These are phyloP conservation scores for Lasioglossum pauxillum DNA, from an alignment of 2,888 invertebrate species.

Conservation along the genomic window DNA sequence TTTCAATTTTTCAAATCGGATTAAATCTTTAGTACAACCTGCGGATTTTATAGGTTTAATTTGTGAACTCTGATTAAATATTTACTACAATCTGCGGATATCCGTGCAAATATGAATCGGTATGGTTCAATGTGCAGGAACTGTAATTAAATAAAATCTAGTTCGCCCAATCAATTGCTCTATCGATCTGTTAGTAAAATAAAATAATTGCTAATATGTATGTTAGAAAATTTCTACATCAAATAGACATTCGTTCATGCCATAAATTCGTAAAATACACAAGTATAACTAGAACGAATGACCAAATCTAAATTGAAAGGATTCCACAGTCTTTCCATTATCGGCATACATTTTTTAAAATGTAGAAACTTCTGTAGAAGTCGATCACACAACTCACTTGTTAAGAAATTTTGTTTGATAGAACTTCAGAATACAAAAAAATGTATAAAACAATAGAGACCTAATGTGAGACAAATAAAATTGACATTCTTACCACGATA, in stretches of 20 bases:
- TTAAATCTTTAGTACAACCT: neutral
- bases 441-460: neutral
- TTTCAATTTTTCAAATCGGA: neutral
- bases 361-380: neutral
- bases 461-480: neutral
- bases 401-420: neutral
- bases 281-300: neutral
- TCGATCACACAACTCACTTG: neutral
- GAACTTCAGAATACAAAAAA: neutral
- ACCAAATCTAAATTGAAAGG: neutral
- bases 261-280: neutral
- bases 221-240: too few relatives aligned
- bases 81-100: neutral
- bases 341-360: neutral
- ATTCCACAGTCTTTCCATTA: neutral
- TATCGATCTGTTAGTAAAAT: neutral
- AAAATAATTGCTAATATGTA: neutral
- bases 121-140: neutral
- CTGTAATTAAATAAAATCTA: neutral
- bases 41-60: neutral
- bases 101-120: neutral
- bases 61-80: constrained; percentile 11
- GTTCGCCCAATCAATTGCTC: neutral
- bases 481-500: neutral
- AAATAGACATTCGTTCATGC: neutral